These are phyloP conservation scores for Phycodurus eques DNA, from an alignment of 2,113 vertebrate species.

Conservation along the genomic window DNA sequence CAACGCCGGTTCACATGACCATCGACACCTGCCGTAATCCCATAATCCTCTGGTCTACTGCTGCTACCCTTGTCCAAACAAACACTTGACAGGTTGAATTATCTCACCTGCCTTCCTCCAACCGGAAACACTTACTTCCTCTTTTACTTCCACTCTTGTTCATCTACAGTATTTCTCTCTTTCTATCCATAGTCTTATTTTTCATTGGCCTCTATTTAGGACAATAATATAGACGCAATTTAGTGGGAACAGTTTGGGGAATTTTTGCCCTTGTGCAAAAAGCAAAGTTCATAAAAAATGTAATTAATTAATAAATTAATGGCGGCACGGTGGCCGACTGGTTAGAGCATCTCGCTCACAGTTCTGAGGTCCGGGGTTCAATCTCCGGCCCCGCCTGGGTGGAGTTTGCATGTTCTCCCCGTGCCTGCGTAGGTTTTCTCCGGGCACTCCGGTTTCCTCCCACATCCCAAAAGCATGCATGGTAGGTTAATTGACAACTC, in stretches of 20 bases:
- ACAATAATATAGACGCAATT: background rate
- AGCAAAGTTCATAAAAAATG: background rate
- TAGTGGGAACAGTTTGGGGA: background rate
- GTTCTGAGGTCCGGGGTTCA: too few relatives aligned
- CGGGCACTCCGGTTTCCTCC: too few relatives aligned
- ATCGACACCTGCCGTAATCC: constrained; percentile 63
- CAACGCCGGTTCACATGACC: constrained; percentile 69
- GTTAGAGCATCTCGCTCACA: too few relatives aligned
- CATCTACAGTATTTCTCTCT: background rate
- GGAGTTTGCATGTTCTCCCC: too few relatives aligned
- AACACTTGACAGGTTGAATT: constrained; percentile 43
- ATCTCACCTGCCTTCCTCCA: constrained; percentile 47
- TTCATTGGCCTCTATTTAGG: background rate
- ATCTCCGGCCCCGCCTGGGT: too few relatives aligned
- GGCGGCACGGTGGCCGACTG: too few relatives aligned
- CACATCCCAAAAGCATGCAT: too few relatives aligned
- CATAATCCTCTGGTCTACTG: constrained; percentile 65
- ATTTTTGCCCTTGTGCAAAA: too few relatives aligned
- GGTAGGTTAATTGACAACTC: too few relatives aligned
- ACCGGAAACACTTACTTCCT: background rate
- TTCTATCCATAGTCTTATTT: background rate
- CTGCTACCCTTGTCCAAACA: constrained; percentile 55
- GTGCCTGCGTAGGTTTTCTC: too few relatives aligned
- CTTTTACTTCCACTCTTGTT: background rate
- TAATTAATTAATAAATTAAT: too few relatives aligned